Evolutionary conservation across 2,797 vertebrate genomes (phyloP).

Genomic region (Tokudaia tokunoshimensis): DNA sequence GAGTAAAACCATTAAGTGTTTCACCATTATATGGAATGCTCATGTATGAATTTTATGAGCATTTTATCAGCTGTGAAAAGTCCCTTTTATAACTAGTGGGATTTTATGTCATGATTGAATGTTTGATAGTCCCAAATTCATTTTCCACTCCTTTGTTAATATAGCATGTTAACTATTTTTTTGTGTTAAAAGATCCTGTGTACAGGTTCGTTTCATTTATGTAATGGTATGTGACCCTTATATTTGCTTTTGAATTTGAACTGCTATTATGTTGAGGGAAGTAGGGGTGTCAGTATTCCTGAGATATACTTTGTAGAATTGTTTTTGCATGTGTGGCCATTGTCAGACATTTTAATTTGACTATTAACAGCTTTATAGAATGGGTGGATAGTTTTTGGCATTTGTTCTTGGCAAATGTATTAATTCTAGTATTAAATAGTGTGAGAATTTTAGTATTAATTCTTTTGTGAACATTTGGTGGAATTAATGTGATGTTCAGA

Average conservation of each 20-base stretch:
- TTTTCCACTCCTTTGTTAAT: neutral
- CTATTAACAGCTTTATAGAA: neutral
- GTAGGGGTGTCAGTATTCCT: neutral
- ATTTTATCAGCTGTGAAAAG: neutral
- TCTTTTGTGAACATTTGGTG: neutral
- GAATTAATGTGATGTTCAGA: neutral
- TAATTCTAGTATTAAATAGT: too few species aligned
- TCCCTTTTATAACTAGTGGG: neutral
- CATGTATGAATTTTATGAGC: neutral
- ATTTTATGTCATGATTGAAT: neutral
- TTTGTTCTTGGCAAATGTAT: neutral
- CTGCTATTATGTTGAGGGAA: neutral
- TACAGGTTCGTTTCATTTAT: neutral
- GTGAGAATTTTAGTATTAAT: neutral
- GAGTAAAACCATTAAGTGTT: neutral
- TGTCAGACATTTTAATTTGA: neutral
- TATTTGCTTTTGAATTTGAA: neutral
- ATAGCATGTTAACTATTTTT: neutral
- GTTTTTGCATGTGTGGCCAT: neutral
- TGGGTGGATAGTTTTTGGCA: neutral
- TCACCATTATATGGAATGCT: rapidly evolving
- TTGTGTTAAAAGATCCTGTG: neutral
- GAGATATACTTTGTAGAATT: too few species aligned
- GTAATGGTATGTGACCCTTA: neutral
- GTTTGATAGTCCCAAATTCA: neutral